These are phyloP conservation scores for Hyles lineata DNA, from an alignment of 2,888 invertebrate genomes.

Conservation along the genomic window DNA sequence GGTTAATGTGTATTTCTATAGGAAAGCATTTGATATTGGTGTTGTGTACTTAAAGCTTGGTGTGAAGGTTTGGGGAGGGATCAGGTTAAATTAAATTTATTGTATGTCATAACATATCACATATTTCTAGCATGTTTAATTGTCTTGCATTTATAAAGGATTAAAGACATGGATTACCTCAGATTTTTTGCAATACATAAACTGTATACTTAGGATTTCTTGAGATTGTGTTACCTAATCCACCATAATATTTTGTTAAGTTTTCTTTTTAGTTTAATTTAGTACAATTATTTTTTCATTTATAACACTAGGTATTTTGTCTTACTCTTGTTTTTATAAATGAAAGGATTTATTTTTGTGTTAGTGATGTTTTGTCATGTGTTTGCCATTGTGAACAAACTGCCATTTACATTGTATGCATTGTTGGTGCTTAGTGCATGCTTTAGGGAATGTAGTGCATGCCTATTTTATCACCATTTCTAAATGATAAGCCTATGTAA, in stretches of 20 bases:
- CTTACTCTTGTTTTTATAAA: not conserved
- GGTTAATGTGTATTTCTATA: not conserved
- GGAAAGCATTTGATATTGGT: slow-evolving; percentile 14
- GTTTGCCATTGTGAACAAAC: slow-evolving; percentile 29
- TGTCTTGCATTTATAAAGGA: slow-evolving; percentile 17
- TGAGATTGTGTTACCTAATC: slow-evolving; percentile 27
- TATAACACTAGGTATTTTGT: slow-evolving; percentile 11
- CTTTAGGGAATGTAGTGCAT: slow-evolving; percentile 12
- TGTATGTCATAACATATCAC: slow-evolving; percentile 12
- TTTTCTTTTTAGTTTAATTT: slow-evolving; percentile 32
- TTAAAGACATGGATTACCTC: slow-evolving; percentile 17
- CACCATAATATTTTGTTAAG: slow-evolving; percentile 27
- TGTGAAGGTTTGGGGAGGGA: slow-evolving; percentile 1
- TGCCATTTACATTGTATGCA: slow-evolving; percentile 29
- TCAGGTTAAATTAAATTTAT: slow-evolving; percentile 1
- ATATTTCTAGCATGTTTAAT: slow-evolving; percentile 5
- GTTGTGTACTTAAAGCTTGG: slow-evolving; percentile 15
- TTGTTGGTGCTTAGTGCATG: slow-evolving; percentile 24
- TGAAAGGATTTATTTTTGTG: slow-evolving; percentile 32
- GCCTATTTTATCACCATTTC: slow-evolving; percentile 7
- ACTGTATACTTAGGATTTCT: not conserved
- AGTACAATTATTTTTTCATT: slow-evolving; percentile 23
- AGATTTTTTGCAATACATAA: not conserved
- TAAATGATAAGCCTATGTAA: not conserved
- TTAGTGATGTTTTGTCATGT: slow-evolving; percentile 13